A percentile compares a stretch with the other conserved stretches of the same genome.
Conservation (phyloP, 1,140 invertebrate species). For the Drosophila bifasciata region DNA sequence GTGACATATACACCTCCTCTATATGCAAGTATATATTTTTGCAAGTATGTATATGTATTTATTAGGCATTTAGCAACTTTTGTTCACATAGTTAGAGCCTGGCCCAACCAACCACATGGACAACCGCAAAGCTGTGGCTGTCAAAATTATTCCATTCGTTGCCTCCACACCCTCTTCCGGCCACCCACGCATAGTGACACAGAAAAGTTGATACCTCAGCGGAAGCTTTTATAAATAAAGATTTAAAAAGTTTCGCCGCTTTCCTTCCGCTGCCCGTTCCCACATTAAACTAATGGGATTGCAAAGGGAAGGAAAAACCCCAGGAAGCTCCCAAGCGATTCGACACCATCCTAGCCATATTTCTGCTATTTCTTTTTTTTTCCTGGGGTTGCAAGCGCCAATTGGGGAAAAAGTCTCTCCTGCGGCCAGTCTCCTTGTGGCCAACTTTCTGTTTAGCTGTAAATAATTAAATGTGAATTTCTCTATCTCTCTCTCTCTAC, state of each 20-base stretch:
- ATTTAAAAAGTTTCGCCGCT: slow-evolving; percentile 72
- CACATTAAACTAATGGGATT: slow-evolving; percentile 76
- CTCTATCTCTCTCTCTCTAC: slow-evolving; percentile 9
- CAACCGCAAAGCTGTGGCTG: slow-evolving; percentile 65
- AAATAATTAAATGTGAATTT: slow-evolving; percentile 64
- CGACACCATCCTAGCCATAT: slow-evolving; percentile 31
- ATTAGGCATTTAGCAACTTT: slow-evolving; percentile 63
- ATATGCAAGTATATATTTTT: slow-evolving; percentile 7
- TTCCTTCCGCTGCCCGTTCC: slow-evolving; percentile 21
- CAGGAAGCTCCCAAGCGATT: slow-evolving; percentile 54
- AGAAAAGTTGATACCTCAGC: slow-evolving; percentile 59
- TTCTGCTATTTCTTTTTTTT: neutral
- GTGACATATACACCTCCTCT: slow-evolving; percentile 50
- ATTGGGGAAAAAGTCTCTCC: slow-evolving; percentile 49
- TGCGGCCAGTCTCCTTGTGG: slow-evolving; percentile 33
- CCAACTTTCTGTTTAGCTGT: slow-evolving; percentile 41
- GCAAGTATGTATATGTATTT: slow-evolving; percentile 9
- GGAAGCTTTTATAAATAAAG: slow-evolving; percentile 79
- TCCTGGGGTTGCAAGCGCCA: slow-evolving; percentile 6
- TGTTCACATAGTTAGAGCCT: slow-evolving; percentile 49
- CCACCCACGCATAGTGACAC: slow-evolving; percentile 11
- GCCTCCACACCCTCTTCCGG: slow-evolving; percentile 3
- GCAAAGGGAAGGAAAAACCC: slow-evolving; percentile 53
- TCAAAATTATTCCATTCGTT: slow-evolving; percentile 71
- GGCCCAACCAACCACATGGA: slow-evolving; percentile 41